Conservation (phyloP, 2,113 vertebrate species). For the Upupa epops region DNA sequence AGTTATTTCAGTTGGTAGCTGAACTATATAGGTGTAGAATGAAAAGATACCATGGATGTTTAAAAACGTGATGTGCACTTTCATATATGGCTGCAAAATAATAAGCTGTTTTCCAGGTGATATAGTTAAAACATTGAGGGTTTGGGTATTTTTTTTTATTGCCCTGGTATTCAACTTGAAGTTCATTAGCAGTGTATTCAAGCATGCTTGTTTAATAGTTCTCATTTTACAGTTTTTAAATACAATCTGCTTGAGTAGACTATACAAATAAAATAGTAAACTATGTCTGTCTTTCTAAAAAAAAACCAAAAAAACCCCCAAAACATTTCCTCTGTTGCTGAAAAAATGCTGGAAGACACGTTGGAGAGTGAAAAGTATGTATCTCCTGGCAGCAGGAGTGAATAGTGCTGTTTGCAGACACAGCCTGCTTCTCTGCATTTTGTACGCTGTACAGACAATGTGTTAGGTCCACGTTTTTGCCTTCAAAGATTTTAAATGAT, state of each 20-base stretch:
- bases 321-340: not conserved
- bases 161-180: not conserved
- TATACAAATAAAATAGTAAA: not conserved
- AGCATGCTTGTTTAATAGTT: not conserved
- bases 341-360: not conserved
- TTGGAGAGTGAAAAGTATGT: not conserved
- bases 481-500: not conserved
- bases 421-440: not conserved
- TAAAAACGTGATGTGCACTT: not conserved
- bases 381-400: not conserved
- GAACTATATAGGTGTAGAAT: not conserved
- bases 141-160: not conserved
- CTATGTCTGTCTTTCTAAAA: not conserved
- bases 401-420: not conserved
- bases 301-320: not conserved
- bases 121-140: not conserved
- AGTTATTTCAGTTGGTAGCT: not conserved
- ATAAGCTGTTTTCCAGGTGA: not conserved
- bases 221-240: not conserved
- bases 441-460: accelerated
- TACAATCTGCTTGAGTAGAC: not conserved
- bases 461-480: not conserved
- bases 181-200: not conserved
- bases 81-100: not conserved
- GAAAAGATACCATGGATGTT: not conserved